Evolutionary conservation across 1,140 invertebrate species (phyloP), one percentile per base, ranked within the genome.

Genomic region (Tetramorium simillimum): DNA sequence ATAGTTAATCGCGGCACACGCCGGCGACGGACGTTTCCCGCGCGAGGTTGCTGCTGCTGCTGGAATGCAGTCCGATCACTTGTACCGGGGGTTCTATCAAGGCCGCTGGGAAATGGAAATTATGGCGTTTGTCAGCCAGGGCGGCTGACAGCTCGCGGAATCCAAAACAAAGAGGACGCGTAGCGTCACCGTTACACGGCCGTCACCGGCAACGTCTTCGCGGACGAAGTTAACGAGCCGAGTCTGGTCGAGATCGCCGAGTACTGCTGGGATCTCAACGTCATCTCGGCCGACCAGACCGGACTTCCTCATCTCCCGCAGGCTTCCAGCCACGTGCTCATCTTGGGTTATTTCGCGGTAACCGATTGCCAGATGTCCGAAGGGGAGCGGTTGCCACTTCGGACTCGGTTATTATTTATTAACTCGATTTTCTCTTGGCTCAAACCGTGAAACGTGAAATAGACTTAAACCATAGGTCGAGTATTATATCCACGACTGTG

Each of bases 1-100:
- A 82, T 86, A 78, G 65, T 86, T 88, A 89, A 92, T 92, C 89
- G 88, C 49, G 33, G 77, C 73, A 76, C 43, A 78, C 43, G 76
- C 28, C 49, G 58, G 46, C 58, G 76, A 46, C 24, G 33, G 62
- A 69, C 51, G 86, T 89, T 85, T 63, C 85, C 63, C 88, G 80
- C 88, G 78, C 62, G 70, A 80, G 58, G 37, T 37, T 84, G 91
- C 90, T 91, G 90, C 81, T 80, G 91, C 91, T 91, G 89, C 85
- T 93, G 94, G 94, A 94, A 94, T 94, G 94, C 91, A 90, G 92
- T 94, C 92, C 86, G 94, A 94, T 94, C 92, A 92, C 92, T 94
- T 91, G 89, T 91, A 86, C 86, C 85, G 85, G 24, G 18, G 67
- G 37, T 63, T 92, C 89, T 92, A 94, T 93, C 93, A 94, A 94